Base-by-base conservation (phyloP, 2,797 vertebrate species). In the Takifugu ocellatus region DNA sequence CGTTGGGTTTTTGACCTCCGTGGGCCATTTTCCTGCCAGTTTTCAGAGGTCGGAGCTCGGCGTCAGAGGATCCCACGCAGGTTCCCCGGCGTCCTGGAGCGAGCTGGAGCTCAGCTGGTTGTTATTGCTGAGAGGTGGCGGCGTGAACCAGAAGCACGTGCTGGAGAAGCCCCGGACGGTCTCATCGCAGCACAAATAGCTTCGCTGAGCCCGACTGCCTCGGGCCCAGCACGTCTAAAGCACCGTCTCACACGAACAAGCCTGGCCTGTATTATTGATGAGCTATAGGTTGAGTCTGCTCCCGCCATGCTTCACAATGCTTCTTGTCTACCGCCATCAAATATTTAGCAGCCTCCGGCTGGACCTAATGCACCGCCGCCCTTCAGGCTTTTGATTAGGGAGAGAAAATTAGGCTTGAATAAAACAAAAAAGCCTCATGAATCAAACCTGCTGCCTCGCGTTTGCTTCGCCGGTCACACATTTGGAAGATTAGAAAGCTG, bases 341-440 rank as follows among this genome's bases (percentile, higher is more conserved):
- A 88, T 88, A 90, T 90, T 87, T 67, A 90, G 61, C 77, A 67
- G 45, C 29, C 50, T 54, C 31, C 17, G 77, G 77, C 83, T 78
- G 73, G 61, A 51, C 51, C 75, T 78, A 74, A 80, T 74, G 78
- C 52, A 43, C 39, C 7, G 3, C 8, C 1, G 67, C 54, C 48
- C 64, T 51, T 59, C 54, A 67, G 66, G 60, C 64, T 70, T 85
- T 84, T 84, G 77, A 83, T 85, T 79, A 81, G 75, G 56, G 61
- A 70, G 63, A 50, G 53, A 72, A 66, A 81, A 82, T 68, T 45
- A 49, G 47, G 27, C 54, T 57, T 55, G 54, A 66, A 60, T n/a
- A 46, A 46, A 2, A 46, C 17, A 61, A 36, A 56, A 56, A 42
- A 62, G 65, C 17, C 39, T 17, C 45, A 69, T 76, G 69, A 73